These are phyloP conservation scores for Cirrhinus mrigala DNA, from an alignment of 2,797 vertebrate species.

Conservation along the genomic window DNA sequence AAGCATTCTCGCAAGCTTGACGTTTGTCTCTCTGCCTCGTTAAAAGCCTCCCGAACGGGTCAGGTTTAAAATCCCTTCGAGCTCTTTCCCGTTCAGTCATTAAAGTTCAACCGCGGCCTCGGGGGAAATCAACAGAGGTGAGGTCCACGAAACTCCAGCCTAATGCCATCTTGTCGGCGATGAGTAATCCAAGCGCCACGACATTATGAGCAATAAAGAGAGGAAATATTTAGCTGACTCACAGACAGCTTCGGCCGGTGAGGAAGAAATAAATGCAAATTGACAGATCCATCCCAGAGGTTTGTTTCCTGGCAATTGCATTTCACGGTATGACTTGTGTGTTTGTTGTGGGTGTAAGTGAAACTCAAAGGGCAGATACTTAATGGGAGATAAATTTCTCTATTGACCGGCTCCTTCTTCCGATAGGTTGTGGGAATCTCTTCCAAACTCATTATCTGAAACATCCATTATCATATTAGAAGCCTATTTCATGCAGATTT, in stretches of 20 bases:
- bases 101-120: slow-evolving; percentile 74
- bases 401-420: slow-evolving; percentile 32
- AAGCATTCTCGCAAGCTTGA: slow-evolving; percentile 55
- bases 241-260: slow-evolving; percentile 59
- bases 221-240: slow-evolving; percentile 72
- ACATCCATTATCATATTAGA: slow-evolving; percentile 39
- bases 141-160: slow-evolving; percentile 70
- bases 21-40: slow-evolving; percentile 62
- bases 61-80: slow-evolving; percentile 65
- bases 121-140: slow-evolving; percentile 77
- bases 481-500: slow-evolving; percentile 24
- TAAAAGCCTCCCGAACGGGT: slow-evolving; percentile 60
- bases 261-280: slow-evolving; percentile 65
- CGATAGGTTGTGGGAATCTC: slow-evolving; percentile 15
- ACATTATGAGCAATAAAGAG: slow-evolving; percentile 77
- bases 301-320: slow-evolving; percentile 46
- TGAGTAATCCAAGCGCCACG: slow-evolving; percentile 71
- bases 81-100: slow-evolving; percentile 71
- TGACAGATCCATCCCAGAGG: slow-evolving; percentile 60
- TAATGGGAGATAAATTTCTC: slow-evolving; percentile 43
- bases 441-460: slow-evolving; percentile 43
- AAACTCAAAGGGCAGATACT: slow-evolving; percentile 44
- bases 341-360: slow-evolving; percentile 42
- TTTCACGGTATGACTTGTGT: slow-evolving; percentile 20
- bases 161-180: slow-evolving; percentile 72